Percentiles rank a stretch among this genome's conserved stretches.
Evolutionary conservation across 2,888 invertebrate species (phyloP).

Genomic region (Argyresthia albistria): DNA sequence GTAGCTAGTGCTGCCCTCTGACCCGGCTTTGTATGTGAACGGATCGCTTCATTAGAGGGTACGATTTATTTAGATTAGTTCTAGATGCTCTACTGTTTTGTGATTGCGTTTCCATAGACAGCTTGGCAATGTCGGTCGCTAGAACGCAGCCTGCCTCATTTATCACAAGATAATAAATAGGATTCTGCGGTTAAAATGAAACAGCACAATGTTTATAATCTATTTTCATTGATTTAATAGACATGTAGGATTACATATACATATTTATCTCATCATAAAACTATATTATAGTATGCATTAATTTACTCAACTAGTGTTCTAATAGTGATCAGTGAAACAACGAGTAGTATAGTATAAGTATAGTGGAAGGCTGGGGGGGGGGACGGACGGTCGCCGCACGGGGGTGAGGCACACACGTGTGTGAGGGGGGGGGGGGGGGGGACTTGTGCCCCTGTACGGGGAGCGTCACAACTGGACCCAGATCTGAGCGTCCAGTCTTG

Average conservation of each 20-base stretch:
- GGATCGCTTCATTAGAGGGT: conserved; percentile 10
- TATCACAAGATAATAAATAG: too few species aligned
- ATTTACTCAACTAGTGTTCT: conserved; percentile 64
- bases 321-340: conserved; percentile 63
- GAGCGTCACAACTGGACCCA: neutral
- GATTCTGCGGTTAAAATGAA: conserved; percentile 24
- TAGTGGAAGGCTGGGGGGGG: conserved; percentile 12
- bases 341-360: conserved; percentile 37
- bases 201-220: conserved; percentile 35
- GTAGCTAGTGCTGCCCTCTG: conserved; percentile 10
- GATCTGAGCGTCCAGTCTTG: too few species aligned
- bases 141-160: too few species aligned
- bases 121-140: too few species aligned
- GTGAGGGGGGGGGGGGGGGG: neutral
- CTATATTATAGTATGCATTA: conserved; percentile 65
- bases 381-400: neutral
- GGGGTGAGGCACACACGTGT: too few species aligned
- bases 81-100: neutral
- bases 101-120: neutral
- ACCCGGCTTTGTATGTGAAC: conserved; percentile 7
- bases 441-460: neutral
- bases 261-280: conserved; percentile 68
- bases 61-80: neutral
- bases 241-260: conserved; percentile 73
- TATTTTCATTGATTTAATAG: conserved; percentile 71